These are phyloP conservation scores for Drosophila eohydei DNA, from an alignment of 2,888 invertebrate species.

Conservation along the genomic window DNA sequence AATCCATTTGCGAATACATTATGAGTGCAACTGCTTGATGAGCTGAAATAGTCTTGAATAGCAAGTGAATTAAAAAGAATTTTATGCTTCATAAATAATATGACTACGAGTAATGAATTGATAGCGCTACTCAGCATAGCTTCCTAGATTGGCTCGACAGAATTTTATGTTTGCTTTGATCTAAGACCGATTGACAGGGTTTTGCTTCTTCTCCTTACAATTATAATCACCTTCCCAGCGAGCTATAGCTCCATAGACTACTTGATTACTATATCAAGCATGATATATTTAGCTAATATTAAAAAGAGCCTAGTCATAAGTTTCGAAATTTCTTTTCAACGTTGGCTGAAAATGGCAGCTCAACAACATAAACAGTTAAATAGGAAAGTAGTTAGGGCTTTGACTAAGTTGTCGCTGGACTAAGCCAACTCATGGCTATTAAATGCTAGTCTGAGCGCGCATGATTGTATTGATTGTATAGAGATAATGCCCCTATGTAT, in stretches of 20 bases:
- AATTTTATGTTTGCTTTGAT: slow-evolving; percentile 2
- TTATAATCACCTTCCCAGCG: not conserved
- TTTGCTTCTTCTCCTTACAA: not conserved
- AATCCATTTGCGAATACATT: slow-evolving; percentile 41
- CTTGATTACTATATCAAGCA: not conserved
- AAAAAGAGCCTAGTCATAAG: not conserved
- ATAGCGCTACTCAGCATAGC: not conserved
- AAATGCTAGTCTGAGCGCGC: slow-evolving; percentile 3
- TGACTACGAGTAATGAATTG: not conserved
- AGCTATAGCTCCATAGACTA: not conserved
- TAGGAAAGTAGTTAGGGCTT: not conserved
- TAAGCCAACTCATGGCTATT: slow-evolving; percentile 4
- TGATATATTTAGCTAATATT: not conserved
- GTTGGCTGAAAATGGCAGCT: not conserved
- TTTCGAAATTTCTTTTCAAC: not conserved
- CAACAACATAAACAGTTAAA: not conserved
- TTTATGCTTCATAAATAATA: slow-evolving; percentile 2
- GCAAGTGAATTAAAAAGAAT: slow-evolving; percentile 8
- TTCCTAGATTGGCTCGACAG: not conserved
- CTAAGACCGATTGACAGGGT: not conserved
- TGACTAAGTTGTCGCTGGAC: not conserved
- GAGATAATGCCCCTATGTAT: slow-evolving; percentile 11
- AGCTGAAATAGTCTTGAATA: slow-evolving; percentile 11
- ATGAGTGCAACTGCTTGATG: slow-evolving; percentile 10
- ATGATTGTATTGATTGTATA: slow-evolving; percentile 15